phyloP scores from a whole-genome alignment of 2,113 vertebrate species.

The Sapayoa aenigma region DNA sequence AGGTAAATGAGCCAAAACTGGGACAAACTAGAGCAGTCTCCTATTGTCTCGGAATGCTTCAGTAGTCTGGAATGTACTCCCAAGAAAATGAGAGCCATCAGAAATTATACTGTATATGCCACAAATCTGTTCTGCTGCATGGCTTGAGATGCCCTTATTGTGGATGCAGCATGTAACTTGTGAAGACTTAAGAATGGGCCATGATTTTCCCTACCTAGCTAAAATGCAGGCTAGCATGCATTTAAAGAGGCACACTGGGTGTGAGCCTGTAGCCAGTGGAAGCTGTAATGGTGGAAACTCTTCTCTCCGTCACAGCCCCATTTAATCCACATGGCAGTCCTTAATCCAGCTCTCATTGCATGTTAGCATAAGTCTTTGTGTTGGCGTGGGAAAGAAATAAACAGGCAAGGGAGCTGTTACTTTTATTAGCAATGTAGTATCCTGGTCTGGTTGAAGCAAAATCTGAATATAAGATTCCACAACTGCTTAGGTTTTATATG shows the following conservation, averaged over 20 bases:
- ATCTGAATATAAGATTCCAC: not conserved
- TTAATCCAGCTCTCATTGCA: not conserved
- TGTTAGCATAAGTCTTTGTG: not conserved
- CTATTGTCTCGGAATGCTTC: not conserved
- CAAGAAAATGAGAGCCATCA: not conserved
- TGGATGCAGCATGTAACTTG: not conserved
- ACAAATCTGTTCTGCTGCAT: not conserved
- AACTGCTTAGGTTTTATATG: not conserved
- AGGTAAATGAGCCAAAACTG: not conserved
- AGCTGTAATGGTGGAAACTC: not conserved
- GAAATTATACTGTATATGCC: not conserved
- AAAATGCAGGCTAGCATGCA: not conserved
- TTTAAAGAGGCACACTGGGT: fast-evolving
- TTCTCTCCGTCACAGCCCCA: not conserved
- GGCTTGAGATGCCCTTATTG: not conserved
- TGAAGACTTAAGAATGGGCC: not conserved
- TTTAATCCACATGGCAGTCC: not conserved
- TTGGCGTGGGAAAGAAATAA: not conserved
- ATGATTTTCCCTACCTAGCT: not conserved
- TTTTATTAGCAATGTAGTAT: not conserved
- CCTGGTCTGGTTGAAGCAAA: not conserved
- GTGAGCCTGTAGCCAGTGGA: not conserved
- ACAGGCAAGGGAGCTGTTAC: not conserved
- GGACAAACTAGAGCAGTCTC: not conserved
- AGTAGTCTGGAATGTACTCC: not conserved